These are phyloP conservation scores for Drosophila paucipuncta DNA, from an alignment of 2,888 invertebrate genomes.

Conservation along the genomic window DNA sequence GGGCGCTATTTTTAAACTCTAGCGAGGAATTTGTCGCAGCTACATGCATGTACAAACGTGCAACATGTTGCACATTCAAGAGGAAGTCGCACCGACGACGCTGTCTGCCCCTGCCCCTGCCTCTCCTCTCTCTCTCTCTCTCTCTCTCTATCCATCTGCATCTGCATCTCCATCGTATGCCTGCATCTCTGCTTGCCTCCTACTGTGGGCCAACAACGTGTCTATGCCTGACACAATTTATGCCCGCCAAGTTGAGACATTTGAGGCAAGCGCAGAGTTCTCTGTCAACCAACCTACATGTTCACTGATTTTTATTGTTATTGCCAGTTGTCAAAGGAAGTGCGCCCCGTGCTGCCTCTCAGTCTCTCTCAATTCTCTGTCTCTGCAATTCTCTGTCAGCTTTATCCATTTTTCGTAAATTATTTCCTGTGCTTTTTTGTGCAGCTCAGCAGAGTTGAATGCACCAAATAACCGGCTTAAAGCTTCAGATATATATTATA, in stretches of 20 bases:
- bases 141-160: background rate
- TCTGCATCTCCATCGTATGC: background rate
- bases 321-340: conserved; percentile 80
- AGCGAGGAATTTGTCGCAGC: conserved; percentile 65
- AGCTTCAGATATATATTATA: background rate
- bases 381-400: background rate
- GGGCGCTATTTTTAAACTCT: conserved; percentile 73
- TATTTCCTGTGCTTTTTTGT: conserved; percentile 64
- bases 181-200: conserved; percentile 28
- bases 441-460: conserved; percentile 50
- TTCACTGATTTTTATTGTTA: conserved; percentile 78
- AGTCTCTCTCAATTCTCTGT: background rate
- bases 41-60: conserved; percentile 44
- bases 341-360: conserved; percentile 34
- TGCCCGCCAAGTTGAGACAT: conserved; percentile 72
- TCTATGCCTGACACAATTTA: conserved; percentile 73
- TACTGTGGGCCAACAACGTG: conserved; percentile 52
- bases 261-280: conserved; percentile 19
- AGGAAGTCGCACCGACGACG: conserved; percentile 55
- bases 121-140: background rate
- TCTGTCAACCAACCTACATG: conserved; percentile 68
- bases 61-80: conserved; percentile 74
- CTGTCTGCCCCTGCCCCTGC: conserved; percentile 3
- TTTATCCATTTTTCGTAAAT: conserved; percentile 62
- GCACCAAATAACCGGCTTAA: conserved; percentile 24